Conservation (phyloP, 2,113 vertebrate genomes). For the Reinhardtius hippoglossoides region DNA sequence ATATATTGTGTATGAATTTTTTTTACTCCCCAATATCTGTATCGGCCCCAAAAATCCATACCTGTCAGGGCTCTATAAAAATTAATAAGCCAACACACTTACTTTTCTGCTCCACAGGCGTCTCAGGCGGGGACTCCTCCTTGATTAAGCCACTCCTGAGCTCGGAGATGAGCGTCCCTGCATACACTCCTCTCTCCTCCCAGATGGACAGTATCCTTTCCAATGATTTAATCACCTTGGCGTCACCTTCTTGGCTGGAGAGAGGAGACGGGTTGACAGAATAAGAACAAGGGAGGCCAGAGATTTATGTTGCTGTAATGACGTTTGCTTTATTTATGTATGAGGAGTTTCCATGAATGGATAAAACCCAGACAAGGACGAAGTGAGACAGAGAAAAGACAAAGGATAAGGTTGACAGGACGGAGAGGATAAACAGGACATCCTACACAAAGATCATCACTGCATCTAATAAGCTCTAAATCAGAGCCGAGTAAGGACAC, state of each 20-base stretch:
- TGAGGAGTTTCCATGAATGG: not conserved
- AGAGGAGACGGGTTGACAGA: conserved; percentile 2
- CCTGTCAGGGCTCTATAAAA: too few species aligned
- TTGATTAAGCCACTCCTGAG: conserved; percentile 82
- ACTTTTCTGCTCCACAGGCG: conserved; percentile 76
- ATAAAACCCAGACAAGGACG: conserved; percentile 3
- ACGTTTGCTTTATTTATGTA: conserved; percentile 30
- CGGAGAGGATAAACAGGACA: not conserved
- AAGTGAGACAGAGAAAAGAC: not conserved
- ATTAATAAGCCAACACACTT: not conserved
- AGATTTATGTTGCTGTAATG: conserved; percentile 12
- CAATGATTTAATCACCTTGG: conserved; percentile 89
- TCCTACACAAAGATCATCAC: not conserved
- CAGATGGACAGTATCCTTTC: conserved; percentile 96
- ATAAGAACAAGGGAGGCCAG: not conserved
- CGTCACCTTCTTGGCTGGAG: conserved; percentile 83
- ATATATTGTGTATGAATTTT: too few species aligned
- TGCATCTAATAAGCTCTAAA: not conserved
- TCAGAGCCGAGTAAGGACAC: not conserved
- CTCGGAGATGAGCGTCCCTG: conserved; percentile 88
- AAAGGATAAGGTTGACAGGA: not conserved
- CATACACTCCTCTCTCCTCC: conserved; percentile 95
- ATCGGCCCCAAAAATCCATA: too few species aligned
- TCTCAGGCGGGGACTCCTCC: conserved; percentile 76
- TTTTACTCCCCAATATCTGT: too few species aligned